Conservation (phyloP, 2,888 invertebrate genomes). For the Leptinotarsa peninsularis region DNA sequence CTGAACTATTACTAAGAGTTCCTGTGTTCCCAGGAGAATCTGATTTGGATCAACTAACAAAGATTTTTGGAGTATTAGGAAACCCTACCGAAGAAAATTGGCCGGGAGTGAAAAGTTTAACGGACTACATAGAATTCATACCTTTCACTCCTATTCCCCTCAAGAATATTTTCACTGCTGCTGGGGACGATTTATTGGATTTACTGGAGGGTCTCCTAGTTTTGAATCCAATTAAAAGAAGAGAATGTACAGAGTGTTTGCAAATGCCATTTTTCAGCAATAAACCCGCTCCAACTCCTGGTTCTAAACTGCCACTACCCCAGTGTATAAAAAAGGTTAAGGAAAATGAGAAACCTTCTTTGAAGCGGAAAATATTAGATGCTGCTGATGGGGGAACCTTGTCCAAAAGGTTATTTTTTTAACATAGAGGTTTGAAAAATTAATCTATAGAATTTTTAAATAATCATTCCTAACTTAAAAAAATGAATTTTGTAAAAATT, state of each 20-base stretch:
- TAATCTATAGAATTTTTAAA: too few species aligned
- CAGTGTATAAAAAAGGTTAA: conserved; percentile 71
- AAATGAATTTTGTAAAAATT: too few species aligned
- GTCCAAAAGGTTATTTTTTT: conserved; percentile 78
- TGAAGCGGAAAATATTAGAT: conserved; percentile 83
- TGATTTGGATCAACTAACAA: conserved; percentile 95
- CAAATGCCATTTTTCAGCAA: conserved; percentile 92
- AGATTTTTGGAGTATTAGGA: conserved; percentile 95
- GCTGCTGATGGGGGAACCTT: conserved; percentile 77
- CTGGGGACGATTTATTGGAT: conserved; percentile 89
- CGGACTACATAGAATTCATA: conserved; percentile 95
- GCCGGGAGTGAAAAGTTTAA: conserved; percentile 85
- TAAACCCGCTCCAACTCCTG: conserved; percentile 88
- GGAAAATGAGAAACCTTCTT: conserved; percentile 75
- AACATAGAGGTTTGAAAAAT: conserved; percentile 32
- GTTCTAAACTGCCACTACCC: conserved; percentile 85
- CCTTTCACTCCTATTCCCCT: conserved; percentile 85
- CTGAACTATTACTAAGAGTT: conserved; percentile 89
- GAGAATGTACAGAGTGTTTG: conserved; percentile 85
- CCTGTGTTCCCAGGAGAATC: conserved; percentile 97
- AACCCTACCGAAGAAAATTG: conserved; percentile 93
- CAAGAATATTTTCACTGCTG: conserved; percentile 94
- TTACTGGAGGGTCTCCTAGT: conserved; percentile 82
- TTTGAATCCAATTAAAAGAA: conserved; percentile 85
- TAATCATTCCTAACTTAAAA: too few species aligned